Evolutionary conservation across 2,888 invertebrate species (phyloP).

Genomic region (Drosophila aldrichi): DNA sequence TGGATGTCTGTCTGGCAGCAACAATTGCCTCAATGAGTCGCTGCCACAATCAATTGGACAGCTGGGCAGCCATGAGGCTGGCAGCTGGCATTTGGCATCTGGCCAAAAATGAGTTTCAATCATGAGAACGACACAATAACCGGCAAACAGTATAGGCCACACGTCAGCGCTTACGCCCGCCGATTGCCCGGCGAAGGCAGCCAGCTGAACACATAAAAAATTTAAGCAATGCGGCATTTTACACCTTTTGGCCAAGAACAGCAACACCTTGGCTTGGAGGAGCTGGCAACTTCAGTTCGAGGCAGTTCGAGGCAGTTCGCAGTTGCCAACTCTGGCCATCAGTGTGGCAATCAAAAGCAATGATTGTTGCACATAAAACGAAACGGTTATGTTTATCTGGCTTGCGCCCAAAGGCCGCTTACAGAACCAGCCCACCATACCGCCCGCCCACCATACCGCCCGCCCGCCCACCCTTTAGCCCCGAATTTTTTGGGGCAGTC

Average conservation of each 20-base stretch:
- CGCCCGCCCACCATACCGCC: background rate
- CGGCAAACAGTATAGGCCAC: conserved; percentile 19
- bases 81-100: conserved; percentile 35
- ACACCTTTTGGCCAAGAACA: conserved; percentile 65
- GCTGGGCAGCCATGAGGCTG: conserved; percentile 41
- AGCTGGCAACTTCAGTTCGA: background rate
- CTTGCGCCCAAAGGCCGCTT: conserved; percentile 64
- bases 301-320: conserved; percentile 7
- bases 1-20: conserved; percentile 30
- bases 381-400: conserved; percentile 84
- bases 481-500: conserved; percentile 3
- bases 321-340: conserved; percentile 54
- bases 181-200: background rate
- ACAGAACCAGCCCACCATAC: background rate
- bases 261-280: conserved; percentile 18
- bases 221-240: conserved; percentile 80
- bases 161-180: conserved; percentile 32
- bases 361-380: conserved; percentile 84
- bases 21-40: conserved; percentile 58
- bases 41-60: conserved; percentile 57
- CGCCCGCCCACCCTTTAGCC: background rate
- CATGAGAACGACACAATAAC: conserved; percentile 72
- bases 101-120: conserved; percentile 71
- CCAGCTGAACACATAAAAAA: conserved; percentile 64
- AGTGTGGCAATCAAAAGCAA: conserved; percentile 83